A percentile compares a stretch with the other conserved stretches of the same genome.
Conservation (phyloP, 35 echinoderm and acorn worm genomes). For the Chiridota heheva region DNA sequence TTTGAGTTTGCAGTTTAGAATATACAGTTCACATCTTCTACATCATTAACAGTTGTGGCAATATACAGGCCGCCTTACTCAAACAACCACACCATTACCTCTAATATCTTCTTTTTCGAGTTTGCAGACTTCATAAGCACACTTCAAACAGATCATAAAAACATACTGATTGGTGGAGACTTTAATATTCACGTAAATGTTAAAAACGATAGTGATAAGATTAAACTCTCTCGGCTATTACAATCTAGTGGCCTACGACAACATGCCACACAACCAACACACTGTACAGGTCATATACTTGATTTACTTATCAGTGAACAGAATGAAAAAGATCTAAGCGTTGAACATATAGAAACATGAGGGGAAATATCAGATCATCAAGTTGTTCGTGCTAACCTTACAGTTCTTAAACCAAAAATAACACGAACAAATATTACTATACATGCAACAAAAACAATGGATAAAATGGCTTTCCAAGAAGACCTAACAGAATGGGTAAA, state of each 20-base stretch:
- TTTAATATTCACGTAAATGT: neutral
- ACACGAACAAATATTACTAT: neutral
- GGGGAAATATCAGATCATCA: conserved; percentile 6
- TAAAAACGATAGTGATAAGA: neutral
- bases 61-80: neutral
- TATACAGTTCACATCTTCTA: neutral
- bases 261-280: neutral
- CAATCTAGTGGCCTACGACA: neutral
- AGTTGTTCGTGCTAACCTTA: conserved; percentile 2
- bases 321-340: neutral
- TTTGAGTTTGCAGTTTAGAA: neutral
- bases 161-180: neutral
- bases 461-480: too few species aligned
- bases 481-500: too few species aligned
- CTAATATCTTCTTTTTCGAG: neutral
- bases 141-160: neutral
- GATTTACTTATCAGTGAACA: neutral
- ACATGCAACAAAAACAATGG: too few species aligned
- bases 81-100: neutral
- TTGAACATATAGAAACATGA: neutral
- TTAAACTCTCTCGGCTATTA: neutral
- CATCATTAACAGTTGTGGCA: neutral
- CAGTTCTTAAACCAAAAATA: neutral
- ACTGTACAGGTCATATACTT: neutral
- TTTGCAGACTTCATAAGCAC: neutral